These are phyloP conservation scores for Zootoca vivipara DNA, from an alignment of 2,113 vertebrate species.

Conservation along the genomic window DNA sequence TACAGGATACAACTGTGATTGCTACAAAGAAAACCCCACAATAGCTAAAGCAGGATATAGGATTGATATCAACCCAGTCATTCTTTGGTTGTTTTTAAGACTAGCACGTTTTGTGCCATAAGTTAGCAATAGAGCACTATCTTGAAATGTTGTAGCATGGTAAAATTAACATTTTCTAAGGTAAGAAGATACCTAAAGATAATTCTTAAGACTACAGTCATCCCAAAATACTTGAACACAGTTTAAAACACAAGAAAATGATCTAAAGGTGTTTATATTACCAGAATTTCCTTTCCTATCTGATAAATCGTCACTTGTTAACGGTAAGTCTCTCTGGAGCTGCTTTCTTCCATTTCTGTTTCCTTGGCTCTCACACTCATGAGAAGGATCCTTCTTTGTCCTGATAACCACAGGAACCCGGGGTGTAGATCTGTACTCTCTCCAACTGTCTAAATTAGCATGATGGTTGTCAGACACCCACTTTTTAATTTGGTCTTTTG, in stretches of 20 bases:
- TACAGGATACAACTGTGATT: background rate
- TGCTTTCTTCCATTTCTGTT: constrained; percentile 65
- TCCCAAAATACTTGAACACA: background rate
- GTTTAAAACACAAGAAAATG: background rate
- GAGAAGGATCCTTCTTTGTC: constrained; percentile 73
- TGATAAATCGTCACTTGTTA: constrained; percentile 60
- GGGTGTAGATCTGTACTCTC: constrained; percentile 71
- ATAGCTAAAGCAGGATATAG: background rate
- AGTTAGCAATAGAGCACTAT: background rate
- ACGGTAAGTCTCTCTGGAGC: constrained; percentile 71
- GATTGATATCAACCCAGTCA: background rate
- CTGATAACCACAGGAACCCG: constrained; percentile 61
- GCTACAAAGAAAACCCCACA: accelerated
- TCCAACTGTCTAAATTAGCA: constrained; percentile 78
- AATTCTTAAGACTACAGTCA: background rate
- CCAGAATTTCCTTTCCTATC: constrained; percentile 70
- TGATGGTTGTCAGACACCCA: constrained; percentile 76
- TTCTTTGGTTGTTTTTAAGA: background rate
- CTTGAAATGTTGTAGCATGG: background rate
- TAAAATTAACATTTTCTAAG: background rate
- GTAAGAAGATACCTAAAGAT: background rate
- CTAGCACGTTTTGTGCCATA: background rate
- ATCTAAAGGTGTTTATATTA: constrained; percentile 59
- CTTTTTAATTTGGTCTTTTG: constrained; percentile 81
- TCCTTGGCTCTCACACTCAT: constrained; percentile 72